A percentile compares a stretch with the other conserved stretches of the same genome.
Evolutionary conservation across 2,888 invertebrate genomes (phyloP).

Genomic region (Drosophila sordidapex): DNA sequence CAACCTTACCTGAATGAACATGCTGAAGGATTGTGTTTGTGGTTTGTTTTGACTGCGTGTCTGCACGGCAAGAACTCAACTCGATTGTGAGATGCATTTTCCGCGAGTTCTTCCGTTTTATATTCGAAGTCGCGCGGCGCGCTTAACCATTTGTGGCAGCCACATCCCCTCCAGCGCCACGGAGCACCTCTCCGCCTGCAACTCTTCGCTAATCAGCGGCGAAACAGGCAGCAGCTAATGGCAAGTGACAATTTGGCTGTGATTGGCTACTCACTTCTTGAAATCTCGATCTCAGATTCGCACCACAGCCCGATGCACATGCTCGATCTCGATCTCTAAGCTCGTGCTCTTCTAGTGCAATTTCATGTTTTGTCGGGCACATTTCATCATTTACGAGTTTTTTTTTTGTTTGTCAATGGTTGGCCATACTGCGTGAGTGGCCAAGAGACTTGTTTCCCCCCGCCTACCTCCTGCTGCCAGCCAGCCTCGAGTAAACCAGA

Average conservation of each 20-base stretch:
- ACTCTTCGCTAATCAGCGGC: slow-evolving; percentile 11
- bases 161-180: slow-evolving; percentile 1
- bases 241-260: slow-evolving; percentile 74
- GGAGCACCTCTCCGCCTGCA: not conserved
- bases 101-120: slow-evolving; percentile 83
- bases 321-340: slow-evolving; percentile 22
- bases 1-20: slow-evolving; percentile 83
- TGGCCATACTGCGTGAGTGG: slow-evolving; percentile 41
- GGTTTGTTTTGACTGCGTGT: slow-evolving; percentile 45
- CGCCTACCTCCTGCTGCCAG: not conserved
- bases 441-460: slow-evolving; percentile 59
- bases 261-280: slow-evolving; percentile 56
- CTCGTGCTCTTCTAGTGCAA: slow-evolving; percentile 45
- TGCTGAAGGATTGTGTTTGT: slow-evolving; percentile 57
- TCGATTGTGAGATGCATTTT: slow-evolving; percentile 84
- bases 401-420: slow-evolving; percentile 67
- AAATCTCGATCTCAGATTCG: slow-evolving; percentile 29
- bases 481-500: slow-evolving; percentile 62
- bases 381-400: slow-evolving; percentile 69
- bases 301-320: slow-evolving; percentile 37
- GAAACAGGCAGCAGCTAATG: slow-evolving; percentile 55
- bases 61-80: slow-evolving; percentile 83
- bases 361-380: slow-evolving; percentile 66
- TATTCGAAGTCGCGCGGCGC: slow-evolving; percentile 60
- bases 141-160: slow-evolving; percentile 40